Conservation (phyloP, 1,140 invertebrate genomes). For the Cydia fagiglandana region DNA sequence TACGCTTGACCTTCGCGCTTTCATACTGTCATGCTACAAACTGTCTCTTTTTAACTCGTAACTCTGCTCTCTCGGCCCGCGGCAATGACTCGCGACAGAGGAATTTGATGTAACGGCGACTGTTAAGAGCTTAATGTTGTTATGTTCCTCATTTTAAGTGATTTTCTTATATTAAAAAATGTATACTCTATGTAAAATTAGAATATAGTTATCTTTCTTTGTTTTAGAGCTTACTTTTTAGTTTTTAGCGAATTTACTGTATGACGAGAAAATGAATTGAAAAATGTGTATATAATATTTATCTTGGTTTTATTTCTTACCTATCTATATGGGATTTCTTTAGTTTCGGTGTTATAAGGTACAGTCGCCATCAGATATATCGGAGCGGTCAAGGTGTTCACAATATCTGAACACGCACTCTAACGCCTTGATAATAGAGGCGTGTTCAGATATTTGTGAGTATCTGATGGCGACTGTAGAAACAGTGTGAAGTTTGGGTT, state of each 20-base stretch:
- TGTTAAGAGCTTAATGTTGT: constrained; percentile 27
- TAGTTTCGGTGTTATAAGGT: too few relatives aligned
- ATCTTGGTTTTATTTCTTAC: constrained; percentile 19
- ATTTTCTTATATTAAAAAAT: constrained; percentile 28
- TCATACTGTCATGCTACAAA: not conserved
- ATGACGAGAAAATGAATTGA: constrained; percentile 19
- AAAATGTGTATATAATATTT: constrained; percentile 26
- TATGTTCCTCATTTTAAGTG: constrained; percentile 31
- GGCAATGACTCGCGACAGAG: not conserved
- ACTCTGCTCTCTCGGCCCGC: not conserved
- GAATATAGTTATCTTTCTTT: constrained; percentile 29
- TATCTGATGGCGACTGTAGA: too few relatives aligned
- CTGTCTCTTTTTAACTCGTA: not conserved
- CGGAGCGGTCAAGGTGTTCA: too few relatives aligned
- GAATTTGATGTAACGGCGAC: not conserved
- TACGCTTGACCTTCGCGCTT: not conserved
- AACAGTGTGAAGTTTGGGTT: not conserved
- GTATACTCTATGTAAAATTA: constrained; percentile 32
- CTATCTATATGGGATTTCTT: too few relatives aligned
- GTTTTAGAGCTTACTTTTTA: constrained; percentile 31
- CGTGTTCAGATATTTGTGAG: too few relatives aligned
- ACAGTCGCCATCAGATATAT: too few relatives aligned
- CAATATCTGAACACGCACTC: too few relatives aligned
- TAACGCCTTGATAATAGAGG: too few relatives aligned
- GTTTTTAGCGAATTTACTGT: constrained; percentile 20